Base-by-base conservation (phyloP, 2,797 vertebrate species). In the Psittacula echo region DNA sequence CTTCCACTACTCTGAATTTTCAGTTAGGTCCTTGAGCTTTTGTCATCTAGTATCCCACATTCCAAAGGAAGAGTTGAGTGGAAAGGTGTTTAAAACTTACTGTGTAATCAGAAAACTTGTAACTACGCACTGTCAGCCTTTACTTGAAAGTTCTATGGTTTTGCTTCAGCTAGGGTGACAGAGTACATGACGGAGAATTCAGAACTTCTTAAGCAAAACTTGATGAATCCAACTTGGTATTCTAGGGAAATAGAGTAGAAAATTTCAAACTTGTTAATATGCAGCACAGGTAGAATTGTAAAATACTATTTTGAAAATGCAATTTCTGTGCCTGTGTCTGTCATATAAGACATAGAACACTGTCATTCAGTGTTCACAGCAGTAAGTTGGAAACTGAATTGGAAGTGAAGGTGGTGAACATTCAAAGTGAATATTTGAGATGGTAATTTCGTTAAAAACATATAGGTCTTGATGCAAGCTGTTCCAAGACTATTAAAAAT, bases 211-310 rank as follows among this genome's bases (percentile, higher is more conserved):
- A 24, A 37, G 32, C 29, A 81, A 75, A 81, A 53, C 45, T 61
- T 81, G 34, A 42, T 45, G 37, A 90, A 88, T 53, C 29, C 42
- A 21, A 37, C 39, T 32, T 94, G 34, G 4, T 87, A 37, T 89
- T 93, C 37, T 87, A 11, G 82, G 81, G 47, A 93, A 93, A 56
- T 11, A n/a, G 39, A 82, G 37, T 76, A 44, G 60, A 90, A 92
- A 73, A 82, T 82, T 42, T 87, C 22, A 41, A 5, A 47, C 39
- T 34, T 75, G 29, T 76, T 60, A 50, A 9, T 73, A 21, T 73
- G 45, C 5, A 44, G 93, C 60, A n/a, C 11, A 24, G 34, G 14
- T 65, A 48, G 26, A 70, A 84, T 23, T 53, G 39, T 50, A 65
- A 44, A 77, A 34, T 68, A 14, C 5, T 2, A 0, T 87, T 93